Percentiles rank a stretch among this genome's conserved stretches.
These are phyloP conservation scores for Zaprionus bogoriensis DNA, from an alignment of 2,888 invertebrate genomes.

Conservation along the genomic window DNA sequence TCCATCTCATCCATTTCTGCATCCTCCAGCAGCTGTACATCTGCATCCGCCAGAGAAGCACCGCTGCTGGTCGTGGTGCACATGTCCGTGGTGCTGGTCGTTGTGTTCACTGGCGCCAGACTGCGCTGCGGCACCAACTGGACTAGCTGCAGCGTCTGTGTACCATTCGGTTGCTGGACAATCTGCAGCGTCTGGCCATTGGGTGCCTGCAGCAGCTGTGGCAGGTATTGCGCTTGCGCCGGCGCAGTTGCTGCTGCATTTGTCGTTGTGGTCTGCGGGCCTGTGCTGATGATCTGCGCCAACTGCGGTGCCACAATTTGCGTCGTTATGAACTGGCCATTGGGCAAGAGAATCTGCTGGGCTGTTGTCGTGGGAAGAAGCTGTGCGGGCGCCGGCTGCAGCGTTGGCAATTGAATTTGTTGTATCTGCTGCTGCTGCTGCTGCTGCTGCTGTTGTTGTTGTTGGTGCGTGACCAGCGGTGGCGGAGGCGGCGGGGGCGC, in stretches of 20 bases:
- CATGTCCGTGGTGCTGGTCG: slow-evolving; percentile 51
- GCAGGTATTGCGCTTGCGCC: slow-evolving; percentile 71
- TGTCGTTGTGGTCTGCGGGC: slow-evolving; percentile 41
- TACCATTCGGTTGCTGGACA: slow-evolving; percentile 82
- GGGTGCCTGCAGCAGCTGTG: slow-evolving; percentile 78
- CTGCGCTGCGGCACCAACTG: slow-evolving; percentile 75
- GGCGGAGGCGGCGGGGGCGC: slow-evolving; percentile 47
- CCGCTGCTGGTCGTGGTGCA: slow-evolving; percentile 61
- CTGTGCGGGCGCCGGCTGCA: slow-evolving; percentile 61
- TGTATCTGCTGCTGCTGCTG: slow-evolving; percentile 64
- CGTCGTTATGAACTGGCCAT: slow-evolving; percentile 82
- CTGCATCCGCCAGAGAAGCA: slow-evolving; percentile 67
- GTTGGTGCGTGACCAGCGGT: slow-evolving; percentile 37
- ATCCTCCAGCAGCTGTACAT: slow-evolving; percentile 76
- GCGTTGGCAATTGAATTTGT: slow-evolving; percentile 60
- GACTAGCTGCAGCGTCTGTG: slow-evolving; percentile 78
- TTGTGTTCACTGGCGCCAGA: slow-evolving; percentile 45
- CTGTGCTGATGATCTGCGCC: slow-evolving; percentile 80
- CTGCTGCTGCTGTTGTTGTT: slow-evolving; percentile 36
- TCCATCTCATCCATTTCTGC: slow-evolving; percentile 73
- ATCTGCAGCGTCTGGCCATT: slow-evolving; percentile 82
- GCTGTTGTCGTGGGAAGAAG: slow-evolving; percentile 64
- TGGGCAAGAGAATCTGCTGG: slow-evolving; percentile 82
- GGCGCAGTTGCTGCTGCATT: slow-evolving; percentile 28
- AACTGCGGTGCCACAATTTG: slow-evolving; percentile 82